Conservation (phyloP, 2,888 invertebrate genomes). For the Rhopalosiphum nymphaeae region DNA sequence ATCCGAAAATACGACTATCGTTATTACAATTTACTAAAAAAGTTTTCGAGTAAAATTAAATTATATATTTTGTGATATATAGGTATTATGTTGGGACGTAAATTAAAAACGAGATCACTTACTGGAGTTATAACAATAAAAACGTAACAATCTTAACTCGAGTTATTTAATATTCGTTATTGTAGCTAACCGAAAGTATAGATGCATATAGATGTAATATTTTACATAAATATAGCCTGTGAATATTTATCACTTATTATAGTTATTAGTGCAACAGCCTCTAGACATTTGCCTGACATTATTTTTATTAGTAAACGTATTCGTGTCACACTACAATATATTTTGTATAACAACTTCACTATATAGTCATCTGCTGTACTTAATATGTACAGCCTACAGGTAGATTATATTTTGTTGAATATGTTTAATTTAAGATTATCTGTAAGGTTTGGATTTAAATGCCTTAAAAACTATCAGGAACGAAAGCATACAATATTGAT, state of each 20-base stretch:
- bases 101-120: neutral
- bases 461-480: neutral
- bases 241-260: slow-evolving; percentile 39
- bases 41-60: slow-evolving; percentile 4
- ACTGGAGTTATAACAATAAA: neutral
- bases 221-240: neutral
- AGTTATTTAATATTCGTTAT: neutral
- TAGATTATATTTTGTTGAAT: neutral
- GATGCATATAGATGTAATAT: neutral
- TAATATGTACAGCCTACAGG: neutral
- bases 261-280: neutral
- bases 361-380: neutral
- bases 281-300: slow-evolving; percentile 1
- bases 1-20: neutral
- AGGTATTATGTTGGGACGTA: neutral
- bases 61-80: neutral
- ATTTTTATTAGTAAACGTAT: slow-evolving; percentile 26
- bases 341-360: neutral
- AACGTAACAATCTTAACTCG: neutral
- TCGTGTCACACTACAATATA: slow-evolving; percentile 12
- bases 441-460: neutral
- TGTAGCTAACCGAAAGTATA: neutral
- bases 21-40: neutral
- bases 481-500: neutral
- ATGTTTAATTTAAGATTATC: slow-evolving; percentile 33